Evolutionary conservation across 2,888 invertebrate genomes (phyloP), one percentile per base, ranked within the genome.

Genomic region (Dynastes maya): DNA sequence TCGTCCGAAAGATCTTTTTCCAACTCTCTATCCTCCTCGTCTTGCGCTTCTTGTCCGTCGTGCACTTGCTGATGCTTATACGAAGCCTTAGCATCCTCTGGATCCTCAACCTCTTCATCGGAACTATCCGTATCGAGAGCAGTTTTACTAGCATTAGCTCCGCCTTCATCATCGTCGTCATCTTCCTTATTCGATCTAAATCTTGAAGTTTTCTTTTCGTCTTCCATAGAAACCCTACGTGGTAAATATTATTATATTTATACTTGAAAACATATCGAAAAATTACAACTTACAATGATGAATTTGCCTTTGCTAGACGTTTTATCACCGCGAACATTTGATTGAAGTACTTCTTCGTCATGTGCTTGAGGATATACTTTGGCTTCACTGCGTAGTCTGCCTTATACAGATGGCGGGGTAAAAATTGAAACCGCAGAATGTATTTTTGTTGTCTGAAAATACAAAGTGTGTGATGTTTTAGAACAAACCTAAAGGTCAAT

Each of bases 381-480:
- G 97, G 95, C 72, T 92, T 93, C 1, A 97, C 91, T 71, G 91
- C 90, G 83, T 94, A 95, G 72, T 94, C 92, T 1, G 92, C 90
- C 83, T 94, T 93, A 86, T 98, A 98, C 49, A 92, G 92, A 29
- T 92, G 89, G 61, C 93, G 89, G 0, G 96, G 95, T 76, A 98
- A 89, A 86, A 96, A 97, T 37, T 92, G 88, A 82, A 97, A 94
- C 8, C 89, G 91, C 82, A 98, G 87, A 0, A 90, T 91, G 81
- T 95, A 96, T 68, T 91, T 90, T 80, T 95, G 89, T 74, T 87
- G 86, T 80, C 91, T 88, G 58, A 82, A 85, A 86, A 72, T 80
- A 55, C 68, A 51, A 37, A 37, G 32, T 5, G 5, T 37, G 32
- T 37, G 6, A 37, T 37, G 32, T 37, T 37, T 37, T 45, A 49